phyloP scores from a whole-genome alignment of 2,797 vertebrate genomes.

The Champsocephalus gunnari region DNA sequence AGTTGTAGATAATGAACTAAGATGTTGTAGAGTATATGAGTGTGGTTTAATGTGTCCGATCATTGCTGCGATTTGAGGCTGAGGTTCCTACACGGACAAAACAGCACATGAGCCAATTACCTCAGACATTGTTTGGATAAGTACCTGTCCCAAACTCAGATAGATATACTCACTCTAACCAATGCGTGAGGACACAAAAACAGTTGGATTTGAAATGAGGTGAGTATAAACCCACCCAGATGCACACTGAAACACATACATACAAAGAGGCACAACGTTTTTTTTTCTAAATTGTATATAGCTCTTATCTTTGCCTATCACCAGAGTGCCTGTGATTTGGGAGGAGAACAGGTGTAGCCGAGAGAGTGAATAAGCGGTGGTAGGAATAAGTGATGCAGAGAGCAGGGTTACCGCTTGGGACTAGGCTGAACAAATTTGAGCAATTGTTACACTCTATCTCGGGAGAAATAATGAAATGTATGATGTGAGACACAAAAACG shows the following conservation, averaged over 20 bases:
- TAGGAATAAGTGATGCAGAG: slow-evolving; percentile 16
- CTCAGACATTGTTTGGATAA: slow-evolving; percentile 47
- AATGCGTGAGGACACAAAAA: slow-evolving; percentile 14
- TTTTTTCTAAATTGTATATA: slow-evolving; percentile 38
- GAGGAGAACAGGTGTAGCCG: slow-evolving; percentile 27
- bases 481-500: slow-evolving; percentile 9
- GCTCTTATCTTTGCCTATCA: slow-evolving; percentile 29
- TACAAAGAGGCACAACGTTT: slow-evolving; percentile 2
- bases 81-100: slow-evolving; percentile 23
- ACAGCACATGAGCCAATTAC: slow-evolving; percentile 51
- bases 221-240: slow-evolving; percentile 7
- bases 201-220: slow-evolving; percentile 11
- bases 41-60: slow-evolving; percentile 30
- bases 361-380: slow-evolving; percentile 22
- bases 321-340: slow-evolving; percentile 17
- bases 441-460: slow-evolving; percentile 31
- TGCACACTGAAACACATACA: not conserved
- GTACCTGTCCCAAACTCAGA: slow-evolving; percentile 46
- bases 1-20: slow-evolving; percentile 35
- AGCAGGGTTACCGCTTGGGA: slow-evolving; percentile 29
- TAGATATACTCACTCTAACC: slow-evolving; percentile 33
- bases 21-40: slow-evolving; percentile 27
- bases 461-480: slow-evolving; percentile 36
- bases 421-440: slow-evolving; percentile 32
- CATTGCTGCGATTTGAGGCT: slow-evolving; percentile 14